A percentile compares a stretch with the other conserved stretches of the same genome.
phyloP scores from a whole-genome alignment of 2,113 vertebrate genomes.

The Oxyura jamaicensis region DNA sequence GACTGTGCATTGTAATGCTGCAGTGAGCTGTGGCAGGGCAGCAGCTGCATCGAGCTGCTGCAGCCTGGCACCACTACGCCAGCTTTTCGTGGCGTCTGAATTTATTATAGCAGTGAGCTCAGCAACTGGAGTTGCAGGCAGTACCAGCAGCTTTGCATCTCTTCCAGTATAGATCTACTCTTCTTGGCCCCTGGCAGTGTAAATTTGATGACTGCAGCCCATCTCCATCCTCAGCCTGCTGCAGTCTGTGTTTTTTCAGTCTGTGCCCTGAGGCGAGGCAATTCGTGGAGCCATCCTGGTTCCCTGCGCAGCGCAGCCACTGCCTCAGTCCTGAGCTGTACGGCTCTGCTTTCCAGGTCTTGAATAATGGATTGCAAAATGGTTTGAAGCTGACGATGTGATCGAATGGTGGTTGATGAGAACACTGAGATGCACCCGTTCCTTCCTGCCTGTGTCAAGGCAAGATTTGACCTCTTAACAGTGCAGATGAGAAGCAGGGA shows the following conservation, averaged over 20 bases:
- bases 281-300: accelerated
- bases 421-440: not conserved
- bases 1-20: not conserved
- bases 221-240: not conserved
- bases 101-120: not conserved
- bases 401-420: not conserved
- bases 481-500: not conserved
- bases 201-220: not conserved
- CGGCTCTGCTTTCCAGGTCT: not conserved
- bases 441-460: not conserved
- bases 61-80: not conserved
- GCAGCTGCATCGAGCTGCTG: not conserved
- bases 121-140: not conserved
- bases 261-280: not conserved
- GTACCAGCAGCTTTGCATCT: not conserved
- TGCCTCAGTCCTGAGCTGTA: not conserved
- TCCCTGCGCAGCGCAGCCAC: not conserved
- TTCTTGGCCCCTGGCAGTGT: not conserved
- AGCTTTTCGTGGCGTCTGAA: not conserved
- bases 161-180: not conserved
- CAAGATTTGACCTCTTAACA: not conserved
- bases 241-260: not conserved
- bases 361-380: not conserved
- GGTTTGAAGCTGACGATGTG: not conserved
- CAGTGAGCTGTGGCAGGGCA: not conserved